phyloP scores from a whole-genome alignment of 2,113 vertebrate species.

The Sphyrna mokarran region DNA sequence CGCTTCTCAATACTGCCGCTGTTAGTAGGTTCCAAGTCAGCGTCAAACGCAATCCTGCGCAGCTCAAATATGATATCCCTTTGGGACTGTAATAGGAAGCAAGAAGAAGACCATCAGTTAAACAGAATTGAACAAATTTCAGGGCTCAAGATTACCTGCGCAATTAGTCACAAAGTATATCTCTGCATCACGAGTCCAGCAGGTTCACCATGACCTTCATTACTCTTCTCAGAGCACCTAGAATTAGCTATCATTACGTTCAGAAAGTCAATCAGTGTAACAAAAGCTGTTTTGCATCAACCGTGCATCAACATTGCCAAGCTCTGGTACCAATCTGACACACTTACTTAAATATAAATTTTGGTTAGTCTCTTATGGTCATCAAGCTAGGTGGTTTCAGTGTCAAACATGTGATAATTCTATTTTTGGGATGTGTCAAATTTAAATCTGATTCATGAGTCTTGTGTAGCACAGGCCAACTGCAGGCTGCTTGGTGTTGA shows the following conservation, averaged over 20 bases:
- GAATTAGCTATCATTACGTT: background rate
- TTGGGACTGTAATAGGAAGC: conserved; percentile 68
- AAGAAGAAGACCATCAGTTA: background rate
- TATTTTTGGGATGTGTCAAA: background rate
- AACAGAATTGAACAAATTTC: background rate
- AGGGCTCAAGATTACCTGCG: background rate
- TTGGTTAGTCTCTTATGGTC: background rate
- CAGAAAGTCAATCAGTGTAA: background rate
- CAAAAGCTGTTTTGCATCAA: background rate
- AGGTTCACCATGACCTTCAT: background rate
- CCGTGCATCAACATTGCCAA: background rate
- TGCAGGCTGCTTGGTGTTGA: background rate
- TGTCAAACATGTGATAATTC: background rate
- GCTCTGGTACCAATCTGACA: background rate
- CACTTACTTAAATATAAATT: background rate
- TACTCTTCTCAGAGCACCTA: background rate
- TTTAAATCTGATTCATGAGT: background rate
- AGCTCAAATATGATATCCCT: conserved; percentile 97
- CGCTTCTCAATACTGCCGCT: conserved; percentile 92
- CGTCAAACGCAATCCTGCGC: conserved; percentile 90
- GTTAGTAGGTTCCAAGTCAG: conserved; percentile 82
- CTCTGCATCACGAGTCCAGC: too few relatives aligned
- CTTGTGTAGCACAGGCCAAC: background rate
- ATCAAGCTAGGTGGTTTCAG: background rate
- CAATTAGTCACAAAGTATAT: background rate